These are phyloP conservation scores for Parasteatoda tepidariorum DNA, from an alignment of 1,140 invertebrate species.

Conservation along the genomic window DNA sequence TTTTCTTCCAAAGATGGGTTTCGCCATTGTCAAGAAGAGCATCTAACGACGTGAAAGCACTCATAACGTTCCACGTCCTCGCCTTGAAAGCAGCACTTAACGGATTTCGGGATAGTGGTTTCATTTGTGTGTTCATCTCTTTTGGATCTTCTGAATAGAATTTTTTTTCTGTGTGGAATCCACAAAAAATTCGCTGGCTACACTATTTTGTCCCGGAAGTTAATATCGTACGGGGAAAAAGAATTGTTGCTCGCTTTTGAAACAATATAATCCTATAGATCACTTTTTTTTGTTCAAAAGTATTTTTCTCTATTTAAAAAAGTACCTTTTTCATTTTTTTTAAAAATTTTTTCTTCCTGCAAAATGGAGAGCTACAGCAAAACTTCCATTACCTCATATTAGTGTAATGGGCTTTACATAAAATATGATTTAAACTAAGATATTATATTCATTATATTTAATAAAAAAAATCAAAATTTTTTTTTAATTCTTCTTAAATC, in stretches of 20 bases:
- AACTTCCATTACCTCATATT: too few species aligned
- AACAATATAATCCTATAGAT: neutral
- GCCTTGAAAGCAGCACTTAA: slow-evolving; percentile 22
- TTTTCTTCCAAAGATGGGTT: neutral
- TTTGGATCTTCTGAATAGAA: neutral
- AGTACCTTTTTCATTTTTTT: too few species aligned
- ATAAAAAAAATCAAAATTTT: too few species aligned
- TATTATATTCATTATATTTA: too few species aligned
- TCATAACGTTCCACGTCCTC: neutral
- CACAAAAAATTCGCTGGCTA: neutral
- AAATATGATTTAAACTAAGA: too few species aligned
- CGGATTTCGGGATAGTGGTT: slow-evolving; percentile 19
- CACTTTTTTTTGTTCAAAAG: neutral
- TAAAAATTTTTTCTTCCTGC: too few species aligned
- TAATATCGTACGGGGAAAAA: neutral
- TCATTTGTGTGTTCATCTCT: neutral
- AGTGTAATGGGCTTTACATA: too few species aligned
- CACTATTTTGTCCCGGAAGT: neutral
- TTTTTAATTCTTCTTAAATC: too few species aligned
- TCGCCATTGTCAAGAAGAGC: neutral
- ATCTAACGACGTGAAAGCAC: slow-evolving; percentile 3
- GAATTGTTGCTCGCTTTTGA: neutral
- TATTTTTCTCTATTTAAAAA: neutral
- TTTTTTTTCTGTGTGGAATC: neutral
- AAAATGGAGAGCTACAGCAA: too few species aligned